Conservation (phyloP, 2,797 vertebrate species). For the Smutsia temminckii region DNA sequence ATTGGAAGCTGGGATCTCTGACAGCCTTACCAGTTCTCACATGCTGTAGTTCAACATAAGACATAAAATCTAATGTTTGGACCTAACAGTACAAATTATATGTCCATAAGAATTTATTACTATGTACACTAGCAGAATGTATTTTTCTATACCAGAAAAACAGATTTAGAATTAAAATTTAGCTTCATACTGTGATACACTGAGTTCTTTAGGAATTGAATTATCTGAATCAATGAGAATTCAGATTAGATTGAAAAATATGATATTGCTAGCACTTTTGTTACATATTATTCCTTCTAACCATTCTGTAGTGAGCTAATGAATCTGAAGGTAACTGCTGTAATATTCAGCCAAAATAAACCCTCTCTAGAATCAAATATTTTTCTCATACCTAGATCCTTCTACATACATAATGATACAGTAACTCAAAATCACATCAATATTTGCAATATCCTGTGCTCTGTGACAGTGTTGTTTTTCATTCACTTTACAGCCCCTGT, state of each 20-base stretch:
- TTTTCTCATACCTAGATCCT: neutral
- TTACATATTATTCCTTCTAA: neutral
- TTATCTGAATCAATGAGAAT: constrained; percentile 12
- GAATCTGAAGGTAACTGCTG: neutral
- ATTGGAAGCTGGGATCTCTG: neutral
- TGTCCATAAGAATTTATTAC: neutral
- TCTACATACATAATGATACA: neutral
- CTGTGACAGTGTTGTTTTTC: neutral
- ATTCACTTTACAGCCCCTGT: neutral
- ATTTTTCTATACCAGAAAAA: constrained; percentile 25
- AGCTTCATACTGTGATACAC: neutral
- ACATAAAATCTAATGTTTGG: neutral
- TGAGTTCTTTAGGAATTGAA: constrained; percentile 3
- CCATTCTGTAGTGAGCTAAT: neutral
- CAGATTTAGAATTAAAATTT: constrained; percentile 10
- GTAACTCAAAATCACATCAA: neutral
- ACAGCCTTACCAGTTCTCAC: neutral
- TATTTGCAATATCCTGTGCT: neutral
- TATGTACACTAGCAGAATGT: neutral
- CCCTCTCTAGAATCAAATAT: neutral
- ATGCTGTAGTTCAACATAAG: neutral
- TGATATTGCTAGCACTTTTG: neutral
- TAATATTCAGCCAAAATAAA: neutral
- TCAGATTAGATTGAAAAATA: constrained; percentile 1
- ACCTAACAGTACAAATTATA: neutral